Conservation (phyloP, 2,888 invertebrate genomes). For the Formica aserva region DNA sequence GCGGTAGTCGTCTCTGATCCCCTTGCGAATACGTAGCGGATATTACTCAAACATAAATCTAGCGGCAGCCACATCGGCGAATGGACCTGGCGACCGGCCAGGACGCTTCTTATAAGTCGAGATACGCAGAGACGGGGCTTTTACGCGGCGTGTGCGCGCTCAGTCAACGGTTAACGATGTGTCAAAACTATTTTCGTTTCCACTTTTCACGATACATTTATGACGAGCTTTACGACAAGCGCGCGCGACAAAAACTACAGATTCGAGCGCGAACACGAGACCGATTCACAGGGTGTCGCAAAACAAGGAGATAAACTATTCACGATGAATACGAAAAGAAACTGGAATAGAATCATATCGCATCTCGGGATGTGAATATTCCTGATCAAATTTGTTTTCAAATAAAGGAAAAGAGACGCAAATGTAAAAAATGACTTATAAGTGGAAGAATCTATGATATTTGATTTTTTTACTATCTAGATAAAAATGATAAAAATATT, state of each 20-base stretch:
- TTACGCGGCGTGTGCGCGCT: conserved; percentile 66
- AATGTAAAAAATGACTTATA: background rate
- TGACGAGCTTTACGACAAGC: conserved; percentile 54
- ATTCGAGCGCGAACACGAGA: conserved; percentile 6
- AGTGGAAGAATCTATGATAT: background rate
- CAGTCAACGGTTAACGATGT: conserved; percentile 75
- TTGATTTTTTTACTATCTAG: background rate
- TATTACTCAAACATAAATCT: conserved; percentile 74
- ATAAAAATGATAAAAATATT: background rate
- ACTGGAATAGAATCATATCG: background rate
- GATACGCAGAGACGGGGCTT: conserved; percentile 62
- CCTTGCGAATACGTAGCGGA: conserved; percentile 55
- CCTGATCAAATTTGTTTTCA: background rate
- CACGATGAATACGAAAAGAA: background rate
- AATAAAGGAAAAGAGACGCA: background rate
- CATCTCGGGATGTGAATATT: background rate
- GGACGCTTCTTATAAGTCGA: conserved; percentile 71
- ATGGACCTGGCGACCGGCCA: conserved; percentile 69
- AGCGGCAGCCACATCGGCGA: conserved; percentile 65
- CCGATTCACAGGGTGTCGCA: background rate
- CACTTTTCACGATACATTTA: conserved; percentile 66
- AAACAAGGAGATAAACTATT: conserved; percentile 29
- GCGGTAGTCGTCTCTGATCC: background rate
- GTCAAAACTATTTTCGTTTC: conserved; percentile 75
- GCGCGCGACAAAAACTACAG: conserved; percentile 22